Percentiles rank a stretch among this genome's conserved stretches.
Conservation (phyloP, 2,113 vertebrate species). For the Petaurus breviceps region DNA sequence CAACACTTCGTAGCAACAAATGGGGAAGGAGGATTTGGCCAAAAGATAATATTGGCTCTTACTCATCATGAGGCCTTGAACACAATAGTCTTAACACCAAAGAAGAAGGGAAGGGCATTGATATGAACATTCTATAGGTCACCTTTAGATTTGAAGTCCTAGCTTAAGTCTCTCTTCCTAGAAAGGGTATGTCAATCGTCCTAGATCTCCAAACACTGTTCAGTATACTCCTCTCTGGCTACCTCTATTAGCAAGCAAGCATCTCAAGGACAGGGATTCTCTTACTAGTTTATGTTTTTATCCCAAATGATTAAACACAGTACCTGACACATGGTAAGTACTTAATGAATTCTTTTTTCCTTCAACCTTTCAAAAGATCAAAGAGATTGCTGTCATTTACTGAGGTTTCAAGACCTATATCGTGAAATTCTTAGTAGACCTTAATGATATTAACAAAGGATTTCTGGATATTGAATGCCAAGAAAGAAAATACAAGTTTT, state of each 20-base stretch:
- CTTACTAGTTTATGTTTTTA: background rate
- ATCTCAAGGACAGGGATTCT: background rate
- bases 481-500: background rate
- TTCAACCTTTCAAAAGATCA: background rate
- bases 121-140: background rate
- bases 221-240: background rate
- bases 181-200: background rate
- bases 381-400: background rate
- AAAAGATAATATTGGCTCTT: background rate
- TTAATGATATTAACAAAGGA: background rate
- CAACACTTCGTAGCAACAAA: background rate
- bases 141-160: background rate
- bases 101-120: background rate
- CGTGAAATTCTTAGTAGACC: background rate
- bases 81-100: background rate
- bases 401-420: background rate
- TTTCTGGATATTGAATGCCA: background rate
- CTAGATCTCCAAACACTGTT: background rate
- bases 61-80: background rate
- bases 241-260: background rate
- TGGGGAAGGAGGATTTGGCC: background rate
- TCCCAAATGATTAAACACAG: background rate
- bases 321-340: background rate
- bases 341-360: background rate
- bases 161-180: background rate